Evolutionary conservation across 1,140 invertebrate genomes (phyloP), one percentile per base, ranked within the genome.

Genomic region (Zaprionus camerounensis): DNA sequence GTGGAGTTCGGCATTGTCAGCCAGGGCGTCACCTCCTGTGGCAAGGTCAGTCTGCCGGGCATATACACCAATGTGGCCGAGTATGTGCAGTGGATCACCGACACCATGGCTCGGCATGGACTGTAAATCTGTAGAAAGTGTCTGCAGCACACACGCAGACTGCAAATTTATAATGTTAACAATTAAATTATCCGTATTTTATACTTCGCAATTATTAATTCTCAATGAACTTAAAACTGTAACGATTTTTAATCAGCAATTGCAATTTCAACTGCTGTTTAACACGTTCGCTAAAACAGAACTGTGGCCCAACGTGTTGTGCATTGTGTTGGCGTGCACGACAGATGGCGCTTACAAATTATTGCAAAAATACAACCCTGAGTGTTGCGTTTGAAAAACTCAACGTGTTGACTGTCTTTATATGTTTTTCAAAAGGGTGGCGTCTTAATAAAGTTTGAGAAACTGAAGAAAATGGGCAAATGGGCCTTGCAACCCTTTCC

Each of bases 1-100:
- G 82, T 92, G 22, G 91, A 88, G 22, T 82, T 91, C n/a, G 93
- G 94, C 2, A 87, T 95, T 34, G 94, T 94, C 0, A 94, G 94
- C n/a, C 94, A 94, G 82, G 94, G 94, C 15, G 93, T 94, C 2
- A 81, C 66, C 7, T 78, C 82, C 15, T 94, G 94, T 49, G 93
- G 93, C 0, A 76, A 83, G 36, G 66, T 88, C 15, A 92, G 84
- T 44, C 58, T 92, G 13, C 93, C 93, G 5, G 93, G 92, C 3
- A 76, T 94, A 0, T 94, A 94, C 72, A 93, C 93, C 11, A 88
- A 91, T 67, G 91, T 94, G 2, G 78, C 80, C 0, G 71, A 91
- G 28, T 93, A 91, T 58, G 75, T 93, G 53, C 81, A 92, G 24
- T 94, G 93, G 93, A 94, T 94, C 26, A 83, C 93, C 3, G 91